Evolutionary conservation across 1,140 invertebrate species (phyloP), one percentile per base, ranked within the genome.

Genomic region (Aphidius gifuensis): DNA sequence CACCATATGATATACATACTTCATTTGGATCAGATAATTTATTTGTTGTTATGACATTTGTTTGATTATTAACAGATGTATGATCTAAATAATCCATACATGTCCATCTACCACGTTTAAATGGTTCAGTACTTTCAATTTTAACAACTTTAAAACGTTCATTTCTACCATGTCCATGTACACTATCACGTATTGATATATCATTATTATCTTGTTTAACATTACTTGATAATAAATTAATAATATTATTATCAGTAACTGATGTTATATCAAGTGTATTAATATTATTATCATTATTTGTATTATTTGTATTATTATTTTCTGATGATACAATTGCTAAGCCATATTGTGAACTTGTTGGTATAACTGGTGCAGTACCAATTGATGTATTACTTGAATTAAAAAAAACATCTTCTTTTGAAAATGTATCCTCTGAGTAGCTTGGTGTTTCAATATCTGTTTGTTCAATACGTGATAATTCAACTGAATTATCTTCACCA

Each of bases 61-160:
- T 66, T 56, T 79, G 82, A 71, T 86, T 55, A 43, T 55, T 87
- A 48, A 85, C 84, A 58, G 85, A 85, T 59, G 90, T 88, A 74
- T 94, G 91, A 82, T 97, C 94, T 71, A 94, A 83, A 81, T 95
- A 97, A 80, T 98, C 95, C 88, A 95, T 93, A 80, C 94, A 97
- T 69, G 90, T 90, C 96, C 96, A 98, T 71, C 95, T 83, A 38
- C 96, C 96, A 47, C 95, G 85, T 68, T 91, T 90, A 72, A 97
- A 96, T 5, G 95, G 95, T 78, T 97, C 94, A 32, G 92, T 92
- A 74, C 92, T 96, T 78, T 95, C 93, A 64, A 97, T 94, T 85
- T 97, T 97, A 32, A 98, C 94, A 68, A 97, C 94, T 84, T 95
- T 95, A 79, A 98, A 98, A 64, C 94, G 83, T 76, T 92, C 90